These are phyloP conservation scores for Hyperoodon ampullatus DNA, from an alignment of 2,113 vertebrate genomes.

Conservation along the genomic window DNA sequence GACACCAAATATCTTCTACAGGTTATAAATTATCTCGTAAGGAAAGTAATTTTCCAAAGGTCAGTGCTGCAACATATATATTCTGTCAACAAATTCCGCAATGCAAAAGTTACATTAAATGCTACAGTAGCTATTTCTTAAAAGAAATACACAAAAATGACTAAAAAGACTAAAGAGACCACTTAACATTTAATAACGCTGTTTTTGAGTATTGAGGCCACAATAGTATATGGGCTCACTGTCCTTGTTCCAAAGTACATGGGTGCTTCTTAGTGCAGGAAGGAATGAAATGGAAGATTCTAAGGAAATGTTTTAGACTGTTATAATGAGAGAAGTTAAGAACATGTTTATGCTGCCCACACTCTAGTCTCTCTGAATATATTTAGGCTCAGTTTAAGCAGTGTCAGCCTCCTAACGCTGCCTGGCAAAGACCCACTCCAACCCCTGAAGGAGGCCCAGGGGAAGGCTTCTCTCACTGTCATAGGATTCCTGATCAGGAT, in stretches of 20 bases:
- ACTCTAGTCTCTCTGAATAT: not conserved
- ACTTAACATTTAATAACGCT: not conserved
- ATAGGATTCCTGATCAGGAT: slow-evolving; percentile 58
- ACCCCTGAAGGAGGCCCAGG: slow-evolving; percentile 78
- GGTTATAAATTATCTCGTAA: slow-evolving; percentile 68
- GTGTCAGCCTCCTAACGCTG: not conserved
- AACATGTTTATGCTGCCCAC: not conserved
- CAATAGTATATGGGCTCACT: not conserved
- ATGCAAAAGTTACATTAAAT: not conserved
- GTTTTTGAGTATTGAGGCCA: not conserved
- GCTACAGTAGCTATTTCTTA: not conserved
- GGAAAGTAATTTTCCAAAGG: slow-evolving; percentile 70
- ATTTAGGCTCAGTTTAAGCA: slow-evolving; percentile 38
- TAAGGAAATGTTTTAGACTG: not conserved
- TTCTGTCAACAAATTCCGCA: slow-evolving; percentile 44
- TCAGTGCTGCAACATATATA: not conserved
- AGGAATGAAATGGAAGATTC: slow-evolving; percentile 28
- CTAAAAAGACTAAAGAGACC: slow-evolving; percentile 8
- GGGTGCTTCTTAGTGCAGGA: not conserved
- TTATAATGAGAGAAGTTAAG: not conserved
- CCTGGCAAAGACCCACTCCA: slow-evolving; percentile 45
- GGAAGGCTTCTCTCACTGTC: slow-evolving; percentile 76
- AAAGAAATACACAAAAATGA: slow-evolving; percentile 9
- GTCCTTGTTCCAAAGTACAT: not conserved
- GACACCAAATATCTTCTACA: slow-evolving; percentile 27